Conservation (phyloP, 1,140 invertebrate species). For the Teleogryllus occipitalis region DNA sequence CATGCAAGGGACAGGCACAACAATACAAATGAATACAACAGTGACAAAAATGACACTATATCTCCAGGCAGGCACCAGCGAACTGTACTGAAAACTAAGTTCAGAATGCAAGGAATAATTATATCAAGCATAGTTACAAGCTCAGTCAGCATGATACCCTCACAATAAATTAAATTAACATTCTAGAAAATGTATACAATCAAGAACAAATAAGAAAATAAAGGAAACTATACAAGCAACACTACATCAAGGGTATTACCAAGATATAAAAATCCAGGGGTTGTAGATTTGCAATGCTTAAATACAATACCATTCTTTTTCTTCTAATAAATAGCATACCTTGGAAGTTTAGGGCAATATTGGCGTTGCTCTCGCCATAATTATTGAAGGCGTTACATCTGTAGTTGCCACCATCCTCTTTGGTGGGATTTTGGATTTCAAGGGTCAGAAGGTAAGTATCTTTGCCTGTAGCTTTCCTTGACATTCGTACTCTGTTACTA, state of each 20-base stretch:
- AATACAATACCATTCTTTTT: not conserved
- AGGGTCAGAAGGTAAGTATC: conserved; percentile 84
- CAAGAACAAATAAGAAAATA: not conserved
- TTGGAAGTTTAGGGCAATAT: conserved; percentile 99
- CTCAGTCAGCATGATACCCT: not conserved
- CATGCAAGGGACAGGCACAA: too few relatives aligned
- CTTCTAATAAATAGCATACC: conserved; percentile 53
- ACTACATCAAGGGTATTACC: not conserved
- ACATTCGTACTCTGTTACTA: conserved; percentile 76
- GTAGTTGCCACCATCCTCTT: conserved; percentile 94
- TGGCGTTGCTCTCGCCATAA: conserved; percentile 98
- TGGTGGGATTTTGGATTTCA: conserved; percentile 87
- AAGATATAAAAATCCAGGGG: not conserved
- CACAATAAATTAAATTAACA: not conserved
- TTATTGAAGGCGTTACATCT: conserved; percentile 97
- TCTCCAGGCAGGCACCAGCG: not conserved
- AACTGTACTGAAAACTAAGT: not conserved
- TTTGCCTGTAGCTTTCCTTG: conserved; percentile 72
- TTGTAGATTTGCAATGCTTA: not conserved
- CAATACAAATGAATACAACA: too few relatives aligned
- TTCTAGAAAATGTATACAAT: too few relatives aligned
- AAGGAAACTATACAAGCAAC: not conserved
- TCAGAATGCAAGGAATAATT: not conserved
- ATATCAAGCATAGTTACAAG: not conserved
- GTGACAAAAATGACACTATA: too few relatives aligned